Conservation (phyloP, 2,113 vertebrate species). For the Polypterus senegalus region DNA sequence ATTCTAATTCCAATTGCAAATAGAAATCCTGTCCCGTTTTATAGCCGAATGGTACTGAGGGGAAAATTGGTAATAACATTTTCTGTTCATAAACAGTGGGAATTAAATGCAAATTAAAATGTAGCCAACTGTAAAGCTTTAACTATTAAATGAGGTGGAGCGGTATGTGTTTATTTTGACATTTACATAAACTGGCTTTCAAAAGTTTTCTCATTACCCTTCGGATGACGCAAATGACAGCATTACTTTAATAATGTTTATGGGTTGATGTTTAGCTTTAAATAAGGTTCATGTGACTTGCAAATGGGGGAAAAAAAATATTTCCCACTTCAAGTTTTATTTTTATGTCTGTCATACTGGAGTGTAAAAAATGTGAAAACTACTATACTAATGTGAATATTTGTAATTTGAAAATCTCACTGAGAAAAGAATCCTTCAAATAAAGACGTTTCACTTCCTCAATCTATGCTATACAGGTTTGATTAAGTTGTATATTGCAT, state of each 20-base stretch:
- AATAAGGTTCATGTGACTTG: too few relatives aligned
- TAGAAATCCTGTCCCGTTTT: neutral
- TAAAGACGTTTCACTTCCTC: too few relatives aligned
- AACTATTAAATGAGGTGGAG: conserved; percentile 2
- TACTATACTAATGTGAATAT: too few relatives aligned
- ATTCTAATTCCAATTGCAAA: neutral
- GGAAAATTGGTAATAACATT: conserved; percentile 3
- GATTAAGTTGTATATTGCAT: too few relatives aligned
- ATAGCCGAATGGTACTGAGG: neutral
- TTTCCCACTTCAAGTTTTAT: too few relatives aligned
- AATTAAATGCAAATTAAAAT: conserved; percentile 12
- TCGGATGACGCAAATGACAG: neutral
- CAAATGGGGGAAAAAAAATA: too few relatives aligned
- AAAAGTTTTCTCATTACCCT: neutral
- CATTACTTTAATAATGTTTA: neutral
- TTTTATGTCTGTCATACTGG: too few relatives aligned
- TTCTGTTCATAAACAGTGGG: conserved; percentile 6
- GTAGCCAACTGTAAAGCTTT: conserved; percentile 8
- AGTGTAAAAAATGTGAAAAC: too few relatives aligned
- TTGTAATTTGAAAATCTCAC: too few relatives aligned
- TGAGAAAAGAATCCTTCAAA: too few relatives aligned
- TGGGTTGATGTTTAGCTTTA: neutral
- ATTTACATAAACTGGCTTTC: conserved; percentile 5
- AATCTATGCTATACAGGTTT: too few relatives aligned
- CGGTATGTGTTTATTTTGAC: conserved; percentile 7